phyloP scores from a whole-genome alignment of 2,888 invertebrate species.

The Chydorus sphaericus region DNA sequence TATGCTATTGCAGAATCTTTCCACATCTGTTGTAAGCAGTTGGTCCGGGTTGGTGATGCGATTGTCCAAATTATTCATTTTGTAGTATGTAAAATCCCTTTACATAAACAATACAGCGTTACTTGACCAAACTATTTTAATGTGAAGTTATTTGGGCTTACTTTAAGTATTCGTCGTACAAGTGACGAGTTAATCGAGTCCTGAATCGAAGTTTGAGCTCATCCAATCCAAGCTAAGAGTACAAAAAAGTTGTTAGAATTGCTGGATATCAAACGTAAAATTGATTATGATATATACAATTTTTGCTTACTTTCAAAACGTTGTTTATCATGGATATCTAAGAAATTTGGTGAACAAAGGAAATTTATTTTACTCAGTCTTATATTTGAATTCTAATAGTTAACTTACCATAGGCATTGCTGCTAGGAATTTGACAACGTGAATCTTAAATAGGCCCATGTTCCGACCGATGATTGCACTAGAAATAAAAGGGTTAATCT shows the following conservation, averaged over 20 bases:
- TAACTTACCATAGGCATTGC: conserved; percentile 65
- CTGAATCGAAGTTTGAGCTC: conserved; percentile 82
- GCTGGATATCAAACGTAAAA: conserved; percentile 13
- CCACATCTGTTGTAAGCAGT: conserved; percentile 86
- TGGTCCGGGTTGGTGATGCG: conserved; percentile 93
- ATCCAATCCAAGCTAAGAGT: conserved; percentile 65
- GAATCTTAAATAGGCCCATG: conserved; percentile 51
- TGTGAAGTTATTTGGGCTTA: conserved; percentile 39
- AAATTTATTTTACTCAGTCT: too few species aligned
- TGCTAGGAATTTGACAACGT: conserved; percentile 59
- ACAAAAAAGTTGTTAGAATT: conserved; percentile 8
- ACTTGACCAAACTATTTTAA: background rate
- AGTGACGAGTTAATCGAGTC: conserved; percentile 68
- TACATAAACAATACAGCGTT: background rate
- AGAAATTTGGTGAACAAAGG: conserved; percentile 26
- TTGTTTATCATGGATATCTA: conserved; percentile 90
- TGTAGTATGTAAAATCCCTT: conserved; percentile 89
- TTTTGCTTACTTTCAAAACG: conserved; percentile 50
- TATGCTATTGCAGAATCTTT: conserved; percentile 90
- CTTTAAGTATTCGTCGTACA: conserved; percentile 86
- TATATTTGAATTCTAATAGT: background rate
- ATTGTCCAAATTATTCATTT: conserved; percentile 88
- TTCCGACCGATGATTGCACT: conserved; percentile 88
- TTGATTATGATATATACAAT: conserved; percentile 4
- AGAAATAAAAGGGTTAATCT: conserved; percentile 27